Evolutionary conservation across 2,113 vertebrate species (phyloP), one percentile per base, ranked within the genome.

Genomic region (Myiozetetes cayanensis): DNA sequence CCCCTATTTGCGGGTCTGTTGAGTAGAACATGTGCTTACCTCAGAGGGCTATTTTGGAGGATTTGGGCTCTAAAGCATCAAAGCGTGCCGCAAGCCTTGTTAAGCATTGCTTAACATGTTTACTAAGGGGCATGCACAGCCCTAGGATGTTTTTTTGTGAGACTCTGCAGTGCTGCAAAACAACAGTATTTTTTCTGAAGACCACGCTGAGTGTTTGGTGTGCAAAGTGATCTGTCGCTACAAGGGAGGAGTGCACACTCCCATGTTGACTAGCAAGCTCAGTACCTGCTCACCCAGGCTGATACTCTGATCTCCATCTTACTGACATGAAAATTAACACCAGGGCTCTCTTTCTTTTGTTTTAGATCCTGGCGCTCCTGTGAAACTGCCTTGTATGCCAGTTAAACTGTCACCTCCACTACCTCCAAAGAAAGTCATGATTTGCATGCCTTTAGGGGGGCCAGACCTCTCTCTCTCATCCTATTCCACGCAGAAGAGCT

Each of bases 391-490:
- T 98, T 99, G 98, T 97, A 98, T 99, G 98, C 98, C 98, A 91
- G 98, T 99, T 90, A 99, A 99, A 98, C 98, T 99, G 97, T 99
- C 99, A 73, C 99, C 99, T 96, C 99, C 99, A 82, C 98, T 99
- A 98, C 99, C 99, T 97, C 99, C 99, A 97, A 99, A 99, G 98
- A 99, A 99, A 98, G 99, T 99, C 97, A 99, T 99, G 99, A 99
- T 99, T 92, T 99, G 99, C 89, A 98, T 99, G 98, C 99, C 99
- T 87, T 97, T 98, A 47, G 99, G 98, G 90, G 98, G 98, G 41
- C 97, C 98, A 94, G 99, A 99, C 94, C 98, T 99, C 85, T 96
- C 98, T 19, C 98, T 99, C 58, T 96, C 98, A 18, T 89, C 96
- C 75, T 98, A 99, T 59, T 97, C 98, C 52, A 96, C 97, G 3